Percentiles rank a stretch among this genome's conserved stretches.
phyloP scores from a whole-genome alignment of 1,140 invertebrate species.

The Neodiprion pinetum region DNA sequence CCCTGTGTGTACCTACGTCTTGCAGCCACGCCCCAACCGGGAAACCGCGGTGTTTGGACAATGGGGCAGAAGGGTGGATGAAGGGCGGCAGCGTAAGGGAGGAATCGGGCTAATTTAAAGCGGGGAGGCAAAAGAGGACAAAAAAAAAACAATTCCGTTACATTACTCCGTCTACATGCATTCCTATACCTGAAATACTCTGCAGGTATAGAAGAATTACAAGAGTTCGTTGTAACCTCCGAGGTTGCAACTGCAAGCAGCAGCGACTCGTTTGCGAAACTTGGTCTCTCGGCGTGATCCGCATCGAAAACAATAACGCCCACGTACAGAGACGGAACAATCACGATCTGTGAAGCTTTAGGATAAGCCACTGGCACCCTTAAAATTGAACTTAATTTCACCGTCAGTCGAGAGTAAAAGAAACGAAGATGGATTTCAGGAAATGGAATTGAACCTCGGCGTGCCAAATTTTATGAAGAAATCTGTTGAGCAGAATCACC shows the following conservation, averaged over 20 bases:
- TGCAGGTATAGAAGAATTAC: too few relatives aligned
- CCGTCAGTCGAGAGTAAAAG: too few relatives aligned
- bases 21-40: neutral
- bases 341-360: too few relatives aligned
- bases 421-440: neutral
- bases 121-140: neutral
- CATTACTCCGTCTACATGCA: neutral
- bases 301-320: too few relatives aligned
- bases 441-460: neutral
- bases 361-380: too few relatives aligned
- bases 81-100: neutral
- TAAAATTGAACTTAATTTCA: too few relatives aligned
- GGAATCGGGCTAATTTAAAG: constrained; percentile 1
- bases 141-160: neutral
- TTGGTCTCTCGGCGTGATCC: too few relatives aligned
- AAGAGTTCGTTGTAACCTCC: too few relatives aligned
- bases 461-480: neutral
- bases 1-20: neutral
- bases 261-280: too few relatives aligned
- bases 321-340: too few relatives aligned
- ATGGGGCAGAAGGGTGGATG: neutral
- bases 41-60: constrained; percentile 4
- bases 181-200: too few relatives aligned
- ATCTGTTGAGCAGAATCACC: neutral
- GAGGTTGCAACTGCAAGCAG: too few relatives aligned